Base-by-base conservation (phyloP, 2,888 invertebrate genomes). In the Dioctria rufipes region DNA sequence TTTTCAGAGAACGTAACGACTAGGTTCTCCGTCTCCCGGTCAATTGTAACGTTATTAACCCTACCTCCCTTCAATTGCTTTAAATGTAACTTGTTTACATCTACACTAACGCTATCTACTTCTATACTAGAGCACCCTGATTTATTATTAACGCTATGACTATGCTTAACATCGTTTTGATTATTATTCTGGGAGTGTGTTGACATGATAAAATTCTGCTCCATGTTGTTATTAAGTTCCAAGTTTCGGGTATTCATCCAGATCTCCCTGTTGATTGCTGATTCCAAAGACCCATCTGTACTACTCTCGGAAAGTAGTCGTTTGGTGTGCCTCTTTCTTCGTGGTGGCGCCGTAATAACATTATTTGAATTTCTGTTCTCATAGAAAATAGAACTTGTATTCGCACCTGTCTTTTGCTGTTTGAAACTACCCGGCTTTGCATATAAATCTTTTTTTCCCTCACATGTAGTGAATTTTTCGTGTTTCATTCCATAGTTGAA, bases 91-190 rank as follows among this genome's bases (percentile, higher is more conserved):
- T 77, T 80, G 60, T 80, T 80, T 78, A 75, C 11, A 75, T 80
- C 79, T 81, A 83, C 43, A 63, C 81, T 81, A 80, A 65, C 79
- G 54, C 80, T 81, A 81, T 79, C 80, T 80, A 81, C 61, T 6
- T 81, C 82, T 82, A 82, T 65, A 78, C 81, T 82, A 78, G 82
- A 82, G 81, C 82, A 82, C 82, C 82, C 83, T 83, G 83, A 81
- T 83, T 81, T 80, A 80, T 83, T 83, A 77, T 81, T 80, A 78
- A 69, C 60, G 61, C 63, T 65, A 71, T 73, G 61, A 67, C 25
- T 78, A 69, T 71, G n/a, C 63, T 49, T 69, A 80, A 71, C 39
- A 65, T 65, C 49, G 25, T 80, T 73, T 54, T 49, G 46, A 58
- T 80, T 80, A 54, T 51, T 65, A 51, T 39, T 61, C 58, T 71